These are phyloP conservation scores for human (Homo sapiens) DNA, from an alignment of 2,113 vertebrate genomes.

Conservation along the genomic window DNA sequence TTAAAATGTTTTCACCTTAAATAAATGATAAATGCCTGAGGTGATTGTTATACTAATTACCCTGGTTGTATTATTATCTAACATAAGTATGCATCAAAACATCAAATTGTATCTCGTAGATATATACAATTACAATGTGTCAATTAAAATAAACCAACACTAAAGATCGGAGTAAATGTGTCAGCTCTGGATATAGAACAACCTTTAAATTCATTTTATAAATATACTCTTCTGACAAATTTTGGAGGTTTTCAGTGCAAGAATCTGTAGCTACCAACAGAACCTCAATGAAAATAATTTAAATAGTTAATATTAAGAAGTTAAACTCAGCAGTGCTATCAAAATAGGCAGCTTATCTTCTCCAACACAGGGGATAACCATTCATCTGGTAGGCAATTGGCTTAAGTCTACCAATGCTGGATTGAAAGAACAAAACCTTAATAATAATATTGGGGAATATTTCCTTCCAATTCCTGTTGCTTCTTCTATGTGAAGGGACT, in stretches of 20 bases:
- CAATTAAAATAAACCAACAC: neutral
- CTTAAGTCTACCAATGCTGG: neutral
- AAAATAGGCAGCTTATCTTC: neutral
- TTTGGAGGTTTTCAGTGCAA: neutral
- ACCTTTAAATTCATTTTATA: neutral
- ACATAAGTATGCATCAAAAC: neutral
- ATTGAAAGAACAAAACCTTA: neutral
- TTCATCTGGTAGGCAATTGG: neutral
- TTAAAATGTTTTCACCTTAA: neutral
- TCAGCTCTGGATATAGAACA: neutral
- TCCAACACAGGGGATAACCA: neutral
- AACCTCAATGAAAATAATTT: neutral
- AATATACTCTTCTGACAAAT: neutral
- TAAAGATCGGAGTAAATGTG: neutral
- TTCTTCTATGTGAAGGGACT: neutral
- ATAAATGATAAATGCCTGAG: neutral
- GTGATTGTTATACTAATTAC: neutral
- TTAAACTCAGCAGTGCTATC: neutral
- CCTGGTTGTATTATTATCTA: neutral
- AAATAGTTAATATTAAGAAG: too few species aligned
- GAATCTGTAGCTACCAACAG: neutral
- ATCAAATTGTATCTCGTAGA: neutral
- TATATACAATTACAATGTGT: neutral
- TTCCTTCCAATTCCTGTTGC: neutral
- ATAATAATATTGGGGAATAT: neutral